Evolutionary conservation across 1,140 invertebrate species (phyloP).

Genomic region (Drosophila subobscura): DNA sequence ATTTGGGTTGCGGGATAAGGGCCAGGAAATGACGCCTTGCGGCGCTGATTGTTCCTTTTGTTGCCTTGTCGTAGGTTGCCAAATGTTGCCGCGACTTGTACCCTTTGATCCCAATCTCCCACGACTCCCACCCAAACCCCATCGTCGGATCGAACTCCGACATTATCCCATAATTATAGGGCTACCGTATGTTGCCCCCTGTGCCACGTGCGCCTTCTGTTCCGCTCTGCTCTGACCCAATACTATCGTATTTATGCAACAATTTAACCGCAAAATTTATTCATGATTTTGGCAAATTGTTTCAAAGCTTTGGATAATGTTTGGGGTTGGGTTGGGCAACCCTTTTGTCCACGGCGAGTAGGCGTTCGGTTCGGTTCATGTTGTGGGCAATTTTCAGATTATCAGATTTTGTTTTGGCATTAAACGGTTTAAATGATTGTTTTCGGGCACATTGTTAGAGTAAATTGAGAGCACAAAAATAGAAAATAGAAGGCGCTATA

Average conservation of each 20-base stretch:
- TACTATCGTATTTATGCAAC: conserved; percentile 71
- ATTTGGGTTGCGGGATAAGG: conserved; percentile 22
- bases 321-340: conserved; percentile 14
- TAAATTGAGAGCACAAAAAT: conserved; percentile 10
- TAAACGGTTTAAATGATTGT: conserved; percentile 34
- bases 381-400: conserved; percentile 80
- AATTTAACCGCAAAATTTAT: conserved; percentile 83
- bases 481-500: neutral
- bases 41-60: conserved; percentile 82
- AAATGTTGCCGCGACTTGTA: conserved; percentile 56
- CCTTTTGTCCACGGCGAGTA: conserved; percentile 38
- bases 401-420: conserved; percentile 71
- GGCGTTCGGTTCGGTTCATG: conserved; percentile 26
- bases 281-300: conserved; percentile 76
- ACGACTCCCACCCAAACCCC: conserved; percentile 13
- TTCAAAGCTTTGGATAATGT: conserved; percentile 51
- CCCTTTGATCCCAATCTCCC: conserved; percentile 66
- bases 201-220: conserved; percentile 60
- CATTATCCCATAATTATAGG: conserved; percentile 83
- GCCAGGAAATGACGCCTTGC: conserved; percentile 52
- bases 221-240: conserved; percentile 40
- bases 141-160: conserved; percentile 67
- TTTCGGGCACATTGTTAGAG: conserved; percentile 4
- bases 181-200: conserved; percentile 58
- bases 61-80: conserved; percentile 18